Evolutionary conservation across 2,888 invertebrate genomes (phyloP).

Genomic region (Nephrotoma flavescens): DNA sequence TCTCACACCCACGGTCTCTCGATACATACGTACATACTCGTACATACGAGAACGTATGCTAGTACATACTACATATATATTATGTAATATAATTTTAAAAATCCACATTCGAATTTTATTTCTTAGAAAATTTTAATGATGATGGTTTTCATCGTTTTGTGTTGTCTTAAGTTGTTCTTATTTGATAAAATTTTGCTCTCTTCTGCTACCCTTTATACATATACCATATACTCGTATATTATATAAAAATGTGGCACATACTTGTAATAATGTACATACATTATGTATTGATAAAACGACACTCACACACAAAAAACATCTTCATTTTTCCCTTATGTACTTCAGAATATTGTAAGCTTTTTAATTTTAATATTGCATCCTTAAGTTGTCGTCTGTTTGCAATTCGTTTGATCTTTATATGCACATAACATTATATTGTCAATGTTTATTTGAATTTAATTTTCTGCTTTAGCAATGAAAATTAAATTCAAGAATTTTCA

Average conservation of each 20-base stretch:
- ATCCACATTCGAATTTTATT: background rate
- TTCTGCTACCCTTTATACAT: background rate
- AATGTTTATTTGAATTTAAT: background rate
- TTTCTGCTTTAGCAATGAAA: background rate
- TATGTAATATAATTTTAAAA: background rate
- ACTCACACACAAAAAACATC: background rate
- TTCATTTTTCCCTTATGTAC: background rate
- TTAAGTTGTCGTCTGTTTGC: background rate
- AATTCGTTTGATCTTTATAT: background rate
- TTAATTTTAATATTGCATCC: background rate
- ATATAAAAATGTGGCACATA: too few species aligned
- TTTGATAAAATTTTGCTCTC: background rate
- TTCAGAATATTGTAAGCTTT: background rate
- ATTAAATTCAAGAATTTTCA: background rate
- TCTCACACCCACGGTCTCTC: background rate
- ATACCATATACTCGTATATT: background rate
- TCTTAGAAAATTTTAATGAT: background rate
- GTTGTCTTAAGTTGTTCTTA: background rate
- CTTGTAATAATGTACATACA: background rate
- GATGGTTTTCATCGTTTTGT: background rate
- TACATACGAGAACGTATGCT: background rate
- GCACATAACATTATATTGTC: background rate
- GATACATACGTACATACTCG: background rate
- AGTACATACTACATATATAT: too few species aligned
- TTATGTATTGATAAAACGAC: background rate